phyloP scores from a whole-genome alignment of 2,113 vertebrate species.

The Athene cunicularia region DNA sequence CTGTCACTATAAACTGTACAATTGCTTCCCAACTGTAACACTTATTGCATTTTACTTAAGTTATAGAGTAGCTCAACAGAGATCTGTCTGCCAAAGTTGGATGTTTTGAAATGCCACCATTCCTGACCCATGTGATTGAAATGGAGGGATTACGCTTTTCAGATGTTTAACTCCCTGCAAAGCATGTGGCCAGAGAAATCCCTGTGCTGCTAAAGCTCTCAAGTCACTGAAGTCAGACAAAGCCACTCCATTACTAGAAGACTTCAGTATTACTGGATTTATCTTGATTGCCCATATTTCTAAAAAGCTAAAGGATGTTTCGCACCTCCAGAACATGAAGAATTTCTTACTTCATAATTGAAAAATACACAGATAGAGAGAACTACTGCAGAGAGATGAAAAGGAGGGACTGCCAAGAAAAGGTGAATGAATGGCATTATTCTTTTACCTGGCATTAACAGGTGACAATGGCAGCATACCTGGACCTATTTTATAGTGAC shows the following conservation, averaged over 20 bases:
- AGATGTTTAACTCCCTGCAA: not conserved
- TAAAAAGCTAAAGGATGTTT: not conserved
- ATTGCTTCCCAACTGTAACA: not conserved
- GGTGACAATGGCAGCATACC: not conserved
- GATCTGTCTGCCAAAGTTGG: not conserved
- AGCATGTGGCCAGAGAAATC: not conserved
- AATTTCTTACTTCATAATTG: not conserved
- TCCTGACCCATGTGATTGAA: not conserved
- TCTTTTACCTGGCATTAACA: not conserved
- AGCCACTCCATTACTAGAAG: not conserved
- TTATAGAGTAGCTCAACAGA: not conserved
- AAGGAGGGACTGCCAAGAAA: not conserved
- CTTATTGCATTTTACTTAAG: not conserved
- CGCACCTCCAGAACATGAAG: not conserved
- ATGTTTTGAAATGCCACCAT: not conserved
- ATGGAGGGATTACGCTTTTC: not conserved
- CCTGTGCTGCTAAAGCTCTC: not conserved
- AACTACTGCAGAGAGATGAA: not conserved
- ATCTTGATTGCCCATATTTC: conserved; percentile 1
- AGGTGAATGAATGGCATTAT: not conserved
- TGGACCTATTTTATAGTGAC: not conserved
- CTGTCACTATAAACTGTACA: not conserved
- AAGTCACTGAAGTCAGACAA: not conserved
- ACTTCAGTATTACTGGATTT: not conserved
- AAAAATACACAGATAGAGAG: not conserved